These are phyloP conservation scores for Microlaimidae sp. DNA, from an alignment of 2,888 invertebrate genomes.

Conservation along the genomic window DNA sequence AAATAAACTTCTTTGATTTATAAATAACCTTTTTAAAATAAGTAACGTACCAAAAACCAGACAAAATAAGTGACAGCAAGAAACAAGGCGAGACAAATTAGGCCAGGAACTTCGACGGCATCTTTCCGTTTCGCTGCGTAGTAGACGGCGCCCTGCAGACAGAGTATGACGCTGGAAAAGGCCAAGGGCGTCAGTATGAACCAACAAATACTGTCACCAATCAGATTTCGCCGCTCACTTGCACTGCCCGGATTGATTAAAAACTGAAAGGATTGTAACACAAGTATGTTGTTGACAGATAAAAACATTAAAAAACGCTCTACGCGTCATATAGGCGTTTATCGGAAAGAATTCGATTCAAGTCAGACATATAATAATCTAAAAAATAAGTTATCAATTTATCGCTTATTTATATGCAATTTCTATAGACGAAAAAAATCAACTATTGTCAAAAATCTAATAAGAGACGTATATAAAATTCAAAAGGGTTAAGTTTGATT, in stretches of 20 bases:
- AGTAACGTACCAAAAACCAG: slow-evolving; percentile 29
- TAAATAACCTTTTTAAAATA: background rate
- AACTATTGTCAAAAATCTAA: no score
- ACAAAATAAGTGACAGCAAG: slow-evolving; percentile 27
- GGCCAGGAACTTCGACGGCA: slow-evolving; percentile 26
- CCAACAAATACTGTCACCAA: slow-evolving; percentile 46
- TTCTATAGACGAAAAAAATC: no score
- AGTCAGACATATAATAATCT: no score
- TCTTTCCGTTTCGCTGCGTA: slow-evolving; percentile 5
- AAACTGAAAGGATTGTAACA: slow-evolving; percentile 42
- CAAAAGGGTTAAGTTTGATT: no score
- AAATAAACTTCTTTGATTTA: background rate
- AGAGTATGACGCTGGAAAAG: slow-evolving; percentile 42
- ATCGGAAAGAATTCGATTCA: no score
- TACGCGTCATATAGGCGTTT: no score
- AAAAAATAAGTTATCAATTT: no score
- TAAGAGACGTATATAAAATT: no score
- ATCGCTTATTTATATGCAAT: no score
- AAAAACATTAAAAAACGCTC: background rate
- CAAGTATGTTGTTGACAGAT: background rate
- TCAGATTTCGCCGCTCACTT: slow-evolving; percentile 39
- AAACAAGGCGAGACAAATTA: slow-evolving; percentile 25
- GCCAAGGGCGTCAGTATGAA: slow-evolving; percentile 47
- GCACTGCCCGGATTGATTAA: slow-evolving; percentile 40
- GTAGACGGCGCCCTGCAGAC: slow-evolving; percentile 39